Evolutionary conservation across 2,797 vertebrate species (phyloP), one percentile per base, ranked within the genome.

Genomic region (Ptychobarbus kaznakovi): DNA sequence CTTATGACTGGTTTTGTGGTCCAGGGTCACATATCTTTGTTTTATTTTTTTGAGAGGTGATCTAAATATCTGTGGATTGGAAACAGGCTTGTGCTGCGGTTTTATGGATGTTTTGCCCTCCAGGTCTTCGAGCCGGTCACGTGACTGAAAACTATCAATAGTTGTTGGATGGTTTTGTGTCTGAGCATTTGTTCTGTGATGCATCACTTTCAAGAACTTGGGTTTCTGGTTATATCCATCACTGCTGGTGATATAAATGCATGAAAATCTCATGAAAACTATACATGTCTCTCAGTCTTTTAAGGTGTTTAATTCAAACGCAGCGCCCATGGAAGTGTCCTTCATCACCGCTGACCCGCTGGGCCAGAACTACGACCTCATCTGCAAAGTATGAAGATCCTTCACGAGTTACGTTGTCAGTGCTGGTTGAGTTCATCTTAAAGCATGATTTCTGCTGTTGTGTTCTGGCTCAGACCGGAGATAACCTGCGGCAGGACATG

Each of bases 401-500:
- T 6, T 66, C 63, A 25, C 7, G n/a, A 13, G 18, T 12, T 53
- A 20, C 1, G 2, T 12, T 40, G 3, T 44, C 10, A 46, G 20
- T 6, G 11, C 4, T 68, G 1, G 1, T 1, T 58, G 56, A 0
- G 7, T 28, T 78, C 6, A 18, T 65, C 63, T 65, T 32, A 32
- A 65, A 32, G 15, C 0, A 32, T 15, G n/a, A 13, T 44, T 12
- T 70, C 0, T 16, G 44, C 8, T 53, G 73, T 49, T 78, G 16
- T 81, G 16, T 80, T 80, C 4, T 66, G 25, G 3, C 44, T 13
- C 91, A 99, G 98, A 97, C 96, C 0, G 97, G 97, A 6, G 97
- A 98, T 0, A 96, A 97, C 92, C 95, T 99, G 88, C 94, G 96
- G 32, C 98, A 99, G 94, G 98, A 99, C 95, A 98, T 97, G 97